These are phyloP conservation scores for Rynchops niger DNA, from an alignment of 2,113 vertebrate genomes.

Conservation along the genomic window DNA sequence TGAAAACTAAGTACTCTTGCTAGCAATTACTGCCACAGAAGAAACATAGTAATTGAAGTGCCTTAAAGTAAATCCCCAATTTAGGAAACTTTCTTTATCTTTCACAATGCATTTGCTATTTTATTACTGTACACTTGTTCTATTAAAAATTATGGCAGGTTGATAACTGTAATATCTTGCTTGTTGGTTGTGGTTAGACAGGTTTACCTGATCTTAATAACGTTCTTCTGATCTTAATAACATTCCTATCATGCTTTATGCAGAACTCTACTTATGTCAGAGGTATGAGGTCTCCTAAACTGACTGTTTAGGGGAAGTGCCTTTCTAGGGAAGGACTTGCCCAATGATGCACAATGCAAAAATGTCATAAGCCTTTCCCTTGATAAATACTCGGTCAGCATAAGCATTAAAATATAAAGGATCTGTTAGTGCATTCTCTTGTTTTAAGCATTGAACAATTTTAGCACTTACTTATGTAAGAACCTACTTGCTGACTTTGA, in stretches of 20 bases:
- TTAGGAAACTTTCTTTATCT: not conserved
- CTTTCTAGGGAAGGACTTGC: not conserved
- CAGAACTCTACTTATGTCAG: not conserved
- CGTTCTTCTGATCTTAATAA: not conserved
- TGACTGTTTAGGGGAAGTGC: not conserved
- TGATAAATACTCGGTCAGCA: not conserved
- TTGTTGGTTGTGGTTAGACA: not conserved
- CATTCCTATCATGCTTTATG: not conserved
- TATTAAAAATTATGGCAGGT: not conserved
- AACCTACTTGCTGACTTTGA: not conserved
- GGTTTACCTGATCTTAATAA: not conserved
- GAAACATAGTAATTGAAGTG: not conserved
- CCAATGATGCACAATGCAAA: not conserved
- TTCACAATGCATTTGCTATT: not conserved
- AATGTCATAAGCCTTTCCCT: not conserved
- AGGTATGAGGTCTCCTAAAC: not conserved
- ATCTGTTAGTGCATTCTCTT: not conserved
- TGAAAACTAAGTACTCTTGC: not conserved
- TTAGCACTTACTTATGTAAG: not conserved
- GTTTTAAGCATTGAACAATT: not conserved
- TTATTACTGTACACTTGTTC: not conserved
- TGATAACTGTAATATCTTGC: not conserved
- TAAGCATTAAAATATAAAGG: not conserved
- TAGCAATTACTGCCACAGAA: not conserved
- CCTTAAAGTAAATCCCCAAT: not conserved